Evolutionary conservation across 2,888 invertebrate species (phyloP).

Genomic region (Lucinisca nassula): DNA sequence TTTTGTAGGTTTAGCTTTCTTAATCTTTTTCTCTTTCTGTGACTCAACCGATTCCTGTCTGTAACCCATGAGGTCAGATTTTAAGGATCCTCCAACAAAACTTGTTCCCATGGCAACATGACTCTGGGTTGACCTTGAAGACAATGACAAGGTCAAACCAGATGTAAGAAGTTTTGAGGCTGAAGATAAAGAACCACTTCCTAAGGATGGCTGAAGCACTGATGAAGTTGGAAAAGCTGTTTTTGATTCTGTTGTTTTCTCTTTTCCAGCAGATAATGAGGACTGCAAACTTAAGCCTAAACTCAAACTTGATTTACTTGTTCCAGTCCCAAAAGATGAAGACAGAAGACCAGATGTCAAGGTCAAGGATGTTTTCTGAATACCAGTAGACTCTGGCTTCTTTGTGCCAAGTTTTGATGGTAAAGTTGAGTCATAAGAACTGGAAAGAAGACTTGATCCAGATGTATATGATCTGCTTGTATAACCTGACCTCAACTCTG

Average conservation of each 20-base stretch:
- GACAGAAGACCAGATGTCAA: neutral
- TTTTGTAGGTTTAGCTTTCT: slow-evolving; percentile 19
- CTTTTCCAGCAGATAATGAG: neutral
- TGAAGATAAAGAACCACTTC: neutral
- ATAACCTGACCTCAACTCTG: neutral
- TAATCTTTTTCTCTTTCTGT: neutral
- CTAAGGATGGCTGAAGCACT: neutral
- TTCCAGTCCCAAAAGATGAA: neutral
- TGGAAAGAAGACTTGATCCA: neutral
- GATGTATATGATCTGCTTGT: neutral
- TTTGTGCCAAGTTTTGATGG: neutral
- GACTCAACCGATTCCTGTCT: neutral
- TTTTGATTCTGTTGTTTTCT: neutral
- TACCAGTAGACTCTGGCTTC: neutral
- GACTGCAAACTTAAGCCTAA: slow-evolving; percentile 2
- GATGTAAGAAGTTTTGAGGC: neutral
- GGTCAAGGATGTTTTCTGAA: neutral
- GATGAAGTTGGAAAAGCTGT: neutral
- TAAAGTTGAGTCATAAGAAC: slow-evolving; percentile 9
- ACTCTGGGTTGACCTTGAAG: neutral
- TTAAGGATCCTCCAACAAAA: neutral
- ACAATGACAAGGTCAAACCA: neutral
- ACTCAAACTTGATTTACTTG: slow-evolving; percentile 5
- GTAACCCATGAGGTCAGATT: neutral
- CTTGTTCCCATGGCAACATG: slow-evolving; percentile 1